Base-by-base conservation (phyloP, 2,113 vertebrate genomes). In the Mobula birostris region DNA sequence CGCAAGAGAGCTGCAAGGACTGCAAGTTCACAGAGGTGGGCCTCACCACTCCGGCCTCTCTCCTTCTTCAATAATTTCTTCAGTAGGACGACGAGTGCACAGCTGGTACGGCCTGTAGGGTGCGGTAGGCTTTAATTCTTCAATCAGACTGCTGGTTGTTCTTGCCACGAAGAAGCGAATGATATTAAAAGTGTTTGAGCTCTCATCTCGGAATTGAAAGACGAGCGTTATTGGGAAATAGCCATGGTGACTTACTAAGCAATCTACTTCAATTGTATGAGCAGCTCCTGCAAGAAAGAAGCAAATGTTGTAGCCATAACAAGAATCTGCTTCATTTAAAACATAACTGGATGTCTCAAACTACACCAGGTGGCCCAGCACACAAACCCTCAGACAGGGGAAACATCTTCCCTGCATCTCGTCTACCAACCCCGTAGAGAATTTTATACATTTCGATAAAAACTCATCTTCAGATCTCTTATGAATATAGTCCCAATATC, bases 81-180 rank as follows among this genome's bases (percentile, higher is more conserved):
- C 2, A 8, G 94, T 76, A 0, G 80, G 90, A 70, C 0, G 95
- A 93, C 85, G 95, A n/a, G 95, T 95, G 19, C 94, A 94, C 29
- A 96, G 94, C 94, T 95, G 95, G 27, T 94, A 95, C 0, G 96
- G 97, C 94, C 94, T 96, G 95, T 96, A 99, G 7, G 97, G 97
- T 0, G 96, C 95, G 0, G 94, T 94, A 63, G 98, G 97, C 5
- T 95, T 97, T 95, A 99, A 96, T 3, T 97, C 96, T 32, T 94
- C 94, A 95, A 9, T 95, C 94, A 88, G n/a, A 29, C 6, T 66
- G 70, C 96, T 97, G 70, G 95, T 95, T 0, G 95, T 97, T 0
- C 96, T 0, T 0, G 96, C 97, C 6, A 98, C 97, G 4, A 99
- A 5, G 8, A 95, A 97, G 87, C 98, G 97, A 32, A 97, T 95